These are phyloP conservation scores for Hydrophis major DNA, from an alignment of 2,797 vertebrate species.

Conservation along the genomic window DNA sequence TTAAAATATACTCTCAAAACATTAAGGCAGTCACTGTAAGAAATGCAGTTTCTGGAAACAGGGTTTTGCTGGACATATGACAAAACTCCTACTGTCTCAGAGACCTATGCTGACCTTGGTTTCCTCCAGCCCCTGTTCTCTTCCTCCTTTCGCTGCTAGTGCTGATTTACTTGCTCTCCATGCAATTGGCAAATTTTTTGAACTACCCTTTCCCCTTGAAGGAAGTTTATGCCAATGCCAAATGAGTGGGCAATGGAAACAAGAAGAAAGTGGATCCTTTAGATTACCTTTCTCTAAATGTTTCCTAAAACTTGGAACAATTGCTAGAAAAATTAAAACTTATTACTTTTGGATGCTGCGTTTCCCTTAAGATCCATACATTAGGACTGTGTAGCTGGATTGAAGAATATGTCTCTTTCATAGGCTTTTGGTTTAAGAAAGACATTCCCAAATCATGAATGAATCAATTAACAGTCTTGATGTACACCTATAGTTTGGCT, in stretches of 20 bases:
- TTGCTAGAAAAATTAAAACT: neutral
- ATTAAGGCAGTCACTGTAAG: neutral
- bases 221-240: neutral
- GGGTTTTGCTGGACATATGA: neutral
- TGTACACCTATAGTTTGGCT: neutral
- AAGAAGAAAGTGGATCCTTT: neutral
- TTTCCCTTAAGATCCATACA: neutral
- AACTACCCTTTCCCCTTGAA: neutral
- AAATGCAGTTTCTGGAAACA: neutral
- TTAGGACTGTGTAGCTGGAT: neutral
- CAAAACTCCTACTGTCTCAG: neutral
- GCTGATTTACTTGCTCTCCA: neutral
- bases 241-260: neutral
- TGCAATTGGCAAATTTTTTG: neutral
- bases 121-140: neutral
- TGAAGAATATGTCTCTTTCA: neutral
- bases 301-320: neutral
- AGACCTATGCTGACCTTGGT: rapidly evolving
- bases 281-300: neutral
- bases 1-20: neutral
- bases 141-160: neutral
- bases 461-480: neutral
- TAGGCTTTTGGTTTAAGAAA: neutral
- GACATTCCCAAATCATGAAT: neutral
- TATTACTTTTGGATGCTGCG: slow-evolving; percentile 10